A percentile compares a stretch with the other conserved stretches of the same genome.
Evolutionary conservation across 2,888 invertebrate genomes (phyloP).

Genomic region (Synergus japonicus): DNA sequence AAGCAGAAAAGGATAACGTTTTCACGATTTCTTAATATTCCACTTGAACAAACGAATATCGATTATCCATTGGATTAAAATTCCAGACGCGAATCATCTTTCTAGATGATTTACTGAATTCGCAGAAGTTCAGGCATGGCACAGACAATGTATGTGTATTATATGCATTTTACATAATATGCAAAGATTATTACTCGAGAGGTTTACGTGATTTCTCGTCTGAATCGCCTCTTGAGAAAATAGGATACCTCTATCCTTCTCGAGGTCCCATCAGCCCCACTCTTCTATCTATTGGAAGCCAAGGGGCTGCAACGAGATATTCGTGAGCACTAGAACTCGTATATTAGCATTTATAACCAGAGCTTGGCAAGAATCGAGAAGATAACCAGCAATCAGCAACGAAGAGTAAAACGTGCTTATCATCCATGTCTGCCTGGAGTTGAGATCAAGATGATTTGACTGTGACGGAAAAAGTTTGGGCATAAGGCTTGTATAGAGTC

Average conservation of each 20-base stretch:
- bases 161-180: constrained; percentile 40
- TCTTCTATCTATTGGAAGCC: constrained; percentile 39
- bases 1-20: not conserved
- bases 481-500: constrained; percentile 37
- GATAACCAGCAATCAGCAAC: constrained; percentile 60
- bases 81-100: constrained; percentile 1
- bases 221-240: constrained; percentile 45
- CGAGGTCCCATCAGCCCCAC: constrained; percentile 3
- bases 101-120: constrained; percentile 28
- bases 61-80: constrained; percentile 32
- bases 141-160: constrained; percentile 2
- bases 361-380: constrained; percentile 62
- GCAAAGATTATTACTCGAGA: constrained; percentile 38
- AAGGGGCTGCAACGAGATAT: constrained; percentile 41
- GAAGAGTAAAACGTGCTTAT: constrained; percentile 52
- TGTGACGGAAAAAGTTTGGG: constrained; percentile 32
- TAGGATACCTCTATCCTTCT: constrained; percentile 17
- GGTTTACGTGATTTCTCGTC: constrained; percentile 49
- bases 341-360: constrained; percentile 73
- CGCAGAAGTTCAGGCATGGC: not conserved
- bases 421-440: constrained; percentile 44
- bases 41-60: not conserved
- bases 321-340: constrained; percentile 54
- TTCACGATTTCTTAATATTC: not conserved
- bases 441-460: constrained; percentile 34